Conservation (phyloP, 1,140 invertebrate genomes). For the Rhopalosiphum maidis region DNA sequence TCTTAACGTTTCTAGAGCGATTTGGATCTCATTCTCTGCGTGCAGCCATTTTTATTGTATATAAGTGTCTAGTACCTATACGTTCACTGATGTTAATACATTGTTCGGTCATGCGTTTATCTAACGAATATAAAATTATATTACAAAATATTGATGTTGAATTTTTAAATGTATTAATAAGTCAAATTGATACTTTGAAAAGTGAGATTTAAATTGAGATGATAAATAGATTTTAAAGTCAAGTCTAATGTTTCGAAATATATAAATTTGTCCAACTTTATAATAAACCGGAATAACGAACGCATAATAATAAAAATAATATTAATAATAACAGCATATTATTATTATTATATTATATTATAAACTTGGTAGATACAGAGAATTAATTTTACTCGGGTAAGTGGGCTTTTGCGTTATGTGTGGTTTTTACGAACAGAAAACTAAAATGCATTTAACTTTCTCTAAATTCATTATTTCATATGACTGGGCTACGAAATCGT, state of each 20-base stretch:
- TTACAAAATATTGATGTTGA: background rate
- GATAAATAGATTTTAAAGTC: background rate
- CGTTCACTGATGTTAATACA: background rate
- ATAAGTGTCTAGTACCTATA: background rate
- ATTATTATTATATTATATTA: background rate
- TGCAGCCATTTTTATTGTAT: background rate
- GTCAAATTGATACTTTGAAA: background rate
- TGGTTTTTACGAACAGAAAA: background rate
- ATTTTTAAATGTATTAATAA: background rate
- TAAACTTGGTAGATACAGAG: background rate
- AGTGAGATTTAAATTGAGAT: background rate
- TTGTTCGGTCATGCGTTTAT: conserved; percentile 26
- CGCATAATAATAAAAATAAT: background rate
- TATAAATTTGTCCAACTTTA: background rate
- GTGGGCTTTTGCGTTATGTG: background rate
- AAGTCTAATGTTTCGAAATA: background rate
- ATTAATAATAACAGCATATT: background rate
- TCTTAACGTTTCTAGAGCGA: background rate
- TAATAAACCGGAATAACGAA: background rate
- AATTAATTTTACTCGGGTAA: background rate
- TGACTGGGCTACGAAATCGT: background rate
- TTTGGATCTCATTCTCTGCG: conserved; percentile 5
- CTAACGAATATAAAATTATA: background rate
- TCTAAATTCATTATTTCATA: background rate
- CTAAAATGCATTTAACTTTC: conserved; percentile 33